phyloP scores from a whole-genome alignment of 2,797 vertebrate genomes.

The Kryptopterus vitreolus region DNA sequence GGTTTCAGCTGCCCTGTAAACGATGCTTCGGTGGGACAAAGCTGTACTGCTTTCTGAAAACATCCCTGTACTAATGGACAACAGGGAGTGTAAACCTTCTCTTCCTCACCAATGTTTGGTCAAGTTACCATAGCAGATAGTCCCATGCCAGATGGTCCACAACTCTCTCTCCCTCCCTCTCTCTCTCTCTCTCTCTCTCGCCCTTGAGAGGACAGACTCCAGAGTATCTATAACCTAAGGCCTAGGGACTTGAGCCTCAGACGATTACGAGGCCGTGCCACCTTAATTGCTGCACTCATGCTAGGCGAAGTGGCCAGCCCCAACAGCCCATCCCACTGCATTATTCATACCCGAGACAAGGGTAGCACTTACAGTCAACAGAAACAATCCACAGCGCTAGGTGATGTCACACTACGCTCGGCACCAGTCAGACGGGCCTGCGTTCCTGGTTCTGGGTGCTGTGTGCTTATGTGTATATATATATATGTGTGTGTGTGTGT shows the following conservation, averaged over 20 bases:
- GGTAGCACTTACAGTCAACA: slow-evolving; percentile 66
- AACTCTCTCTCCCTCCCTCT: slow-evolving; percentile 58
- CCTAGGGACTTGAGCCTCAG: slow-evolving; percentile 47
- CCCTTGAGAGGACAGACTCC: slow-evolving; percentile 64
- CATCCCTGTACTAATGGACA: slow-evolving; percentile 78
- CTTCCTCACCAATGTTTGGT: slow-evolving; percentile 65
- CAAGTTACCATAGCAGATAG: slow-evolving; percentile 70
- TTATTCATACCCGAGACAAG: slow-evolving; percentile 66
- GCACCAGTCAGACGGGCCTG: slow-evolving; percentile 53
- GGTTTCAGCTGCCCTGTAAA: slow-evolving; percentile 53
- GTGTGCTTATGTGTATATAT: slow-evolving; percentile 22
- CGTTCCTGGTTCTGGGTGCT: slow-evolving; percentile 49
- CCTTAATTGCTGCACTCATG: slow-evolving; percentile 65
- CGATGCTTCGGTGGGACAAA: slow-evolving; percentile 47
- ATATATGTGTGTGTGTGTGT: slow-evolving; percentile 26
- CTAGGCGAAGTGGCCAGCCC: slow-evolving; percentile 57
- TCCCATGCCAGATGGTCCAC: slow-evolving; percentile 67
- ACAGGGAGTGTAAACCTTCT: slow-evolving; percentile 67
- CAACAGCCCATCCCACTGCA: slow-evolving; percentile 60
- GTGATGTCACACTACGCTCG: slow-evolving; percentile 61
- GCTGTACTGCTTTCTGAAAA: slow-evolving; percentile 79
- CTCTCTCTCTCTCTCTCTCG: slow-evolving; percentile 42
- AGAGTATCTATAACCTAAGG: slow-evolving; percentile 50
- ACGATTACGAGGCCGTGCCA: slow-evolving; percentile 51
- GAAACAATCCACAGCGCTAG: slow-evolving; percentile 53